A percentile compares a stretch with the other conserved stretches of the same genome.
phyloP scores from a whole-genome alignment of 2,888 invertebrate species.

The Dicyrtoma fusca region DNA sequence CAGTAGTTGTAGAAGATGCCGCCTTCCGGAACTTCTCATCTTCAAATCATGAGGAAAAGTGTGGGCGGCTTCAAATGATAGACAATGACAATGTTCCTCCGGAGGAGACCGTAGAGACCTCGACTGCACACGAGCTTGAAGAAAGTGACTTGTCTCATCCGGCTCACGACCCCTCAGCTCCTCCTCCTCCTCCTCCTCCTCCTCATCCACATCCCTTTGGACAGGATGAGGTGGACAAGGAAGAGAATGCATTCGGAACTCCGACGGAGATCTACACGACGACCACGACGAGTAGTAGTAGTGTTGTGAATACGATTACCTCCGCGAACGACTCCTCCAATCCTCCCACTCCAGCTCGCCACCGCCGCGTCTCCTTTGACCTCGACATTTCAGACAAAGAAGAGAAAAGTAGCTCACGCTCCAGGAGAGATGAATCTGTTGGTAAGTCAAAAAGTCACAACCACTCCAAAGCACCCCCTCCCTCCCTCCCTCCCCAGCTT shows the following conservation, averaged over 20 bases:
- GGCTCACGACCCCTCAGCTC: background rate
- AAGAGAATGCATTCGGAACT: conserved; percentile 49
- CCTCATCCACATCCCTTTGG: background rate
- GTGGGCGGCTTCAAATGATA: too few relatives aligned
- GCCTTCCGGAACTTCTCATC: too few relatives aligned
- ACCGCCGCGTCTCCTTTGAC: conserved; percentile 67
- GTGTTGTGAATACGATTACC: conserved; percentile 42
- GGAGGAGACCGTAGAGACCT: background rate
- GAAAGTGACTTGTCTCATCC: conserved; percentile 10
- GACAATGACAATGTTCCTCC: conserved; percentile 1
- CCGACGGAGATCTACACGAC: conserved; percentile 46
- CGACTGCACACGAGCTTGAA: conserved; percentile 7
- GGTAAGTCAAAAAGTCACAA: too few relatives aligned
- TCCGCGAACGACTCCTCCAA: conserved; percentile 44
- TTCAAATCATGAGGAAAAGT: too few relatives aligned
- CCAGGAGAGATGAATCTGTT: conserved; percentile 51
- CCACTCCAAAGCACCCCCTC: too few relatives aligned
- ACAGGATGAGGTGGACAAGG: conserved; percentile 29
- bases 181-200: too few relatives aligned
- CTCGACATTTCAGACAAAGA: conserved; percentile 59
- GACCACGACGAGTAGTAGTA: conserved; percentile 27
- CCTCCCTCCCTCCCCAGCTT: too few relatives aligned
- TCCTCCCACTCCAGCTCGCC: conserved; percentile 63
- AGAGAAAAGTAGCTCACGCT: conserved; percentile 54
- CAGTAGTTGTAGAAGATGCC: too few relatives aligned